Conservation (phyloP, 2,888 invertebrate genomes). For the Mantis religiosa region DNA sequence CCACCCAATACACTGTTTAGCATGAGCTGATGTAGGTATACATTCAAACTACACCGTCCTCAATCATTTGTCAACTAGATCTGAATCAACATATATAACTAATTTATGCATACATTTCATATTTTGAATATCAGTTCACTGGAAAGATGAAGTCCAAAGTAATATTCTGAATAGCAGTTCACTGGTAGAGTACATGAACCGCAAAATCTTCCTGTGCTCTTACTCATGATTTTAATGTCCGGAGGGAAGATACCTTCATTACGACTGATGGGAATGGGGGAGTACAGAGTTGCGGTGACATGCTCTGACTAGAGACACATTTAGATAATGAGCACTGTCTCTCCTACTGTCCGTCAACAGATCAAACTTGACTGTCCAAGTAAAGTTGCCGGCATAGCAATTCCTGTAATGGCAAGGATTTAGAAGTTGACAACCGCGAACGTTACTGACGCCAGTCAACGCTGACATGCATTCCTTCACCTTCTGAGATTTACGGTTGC, state of each 20-base stretch:
- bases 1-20: too few species aligned
- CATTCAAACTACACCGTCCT: too few species aligned
- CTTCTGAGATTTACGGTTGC: too few species aligned
- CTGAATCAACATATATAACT: too few species aligned
- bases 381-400: background rate
- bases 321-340: slow-evolving; percentile 2
- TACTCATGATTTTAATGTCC: background rate
- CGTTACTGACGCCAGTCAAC: background rate
- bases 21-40: too few species aligned
- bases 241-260: background rate
- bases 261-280: background rate
- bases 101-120: too few species aligned
- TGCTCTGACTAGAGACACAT: background rate
- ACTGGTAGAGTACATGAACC: background rate
- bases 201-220: background rate
- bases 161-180: too few species aligned
- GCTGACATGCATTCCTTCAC: background rate
- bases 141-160: too few species aligned
- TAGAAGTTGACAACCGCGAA: background rate
- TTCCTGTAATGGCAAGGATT: background rate
- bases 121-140: too few species aligned
- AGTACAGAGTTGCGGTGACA: background rate
- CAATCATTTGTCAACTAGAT: too few species aligned
- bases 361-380: background rate
- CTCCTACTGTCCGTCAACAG: background rate